Base-by-base conservation (phyloP, 2,888 invertebrate genomes). In the Apodemia duryi region DNA sequence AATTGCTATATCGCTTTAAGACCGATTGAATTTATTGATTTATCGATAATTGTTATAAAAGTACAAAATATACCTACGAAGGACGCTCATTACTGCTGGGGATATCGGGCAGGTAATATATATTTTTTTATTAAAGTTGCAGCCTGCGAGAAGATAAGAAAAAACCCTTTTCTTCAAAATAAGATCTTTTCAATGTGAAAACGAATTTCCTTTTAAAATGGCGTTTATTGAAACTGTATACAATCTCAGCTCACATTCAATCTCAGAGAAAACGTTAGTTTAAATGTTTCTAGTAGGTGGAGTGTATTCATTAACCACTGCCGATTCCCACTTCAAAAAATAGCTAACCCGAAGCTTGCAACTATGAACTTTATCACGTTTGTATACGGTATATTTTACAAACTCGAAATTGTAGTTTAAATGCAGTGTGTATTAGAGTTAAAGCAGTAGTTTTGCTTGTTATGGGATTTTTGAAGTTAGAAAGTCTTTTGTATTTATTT, bases 1-100 rank as follows among this genome's bases (percentile, higher is more conserved):
- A 57, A 63, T 10, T 46, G 46, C 32, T 65, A 65, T 65, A 49
- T 35, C 13, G 11, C 13, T 46, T 46, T 46, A 46, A 46, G 46
- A 46, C 46, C 46, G 46, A 46, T 46, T 46, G 46, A 46, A 9
- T 52, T 65, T 61, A 61, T 65, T 61, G 61, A 51, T 65, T 61
- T 60, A 61, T 63, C 49, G 51, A 65, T 65, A 51, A 61, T 51
- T 28, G 29, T 32, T 11, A 57, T 57, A 57, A 57, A 57, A 57
- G 32, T 46, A 10, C 35, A 4, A 35, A 35, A 57, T 57, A 51
- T 51, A 54, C 54, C 54, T 32, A 57, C 29, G 54, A 29, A 29
- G 54, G 54, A 11, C 32, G 29, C 13, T 57, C 28, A 57, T 57
- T 57, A 13, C 54, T 32, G 29, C 11, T 5, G 29, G 32, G 54